Conservation (phyloP, 2,888 invertebrate species). For the Mantis religiosa region DNA sequence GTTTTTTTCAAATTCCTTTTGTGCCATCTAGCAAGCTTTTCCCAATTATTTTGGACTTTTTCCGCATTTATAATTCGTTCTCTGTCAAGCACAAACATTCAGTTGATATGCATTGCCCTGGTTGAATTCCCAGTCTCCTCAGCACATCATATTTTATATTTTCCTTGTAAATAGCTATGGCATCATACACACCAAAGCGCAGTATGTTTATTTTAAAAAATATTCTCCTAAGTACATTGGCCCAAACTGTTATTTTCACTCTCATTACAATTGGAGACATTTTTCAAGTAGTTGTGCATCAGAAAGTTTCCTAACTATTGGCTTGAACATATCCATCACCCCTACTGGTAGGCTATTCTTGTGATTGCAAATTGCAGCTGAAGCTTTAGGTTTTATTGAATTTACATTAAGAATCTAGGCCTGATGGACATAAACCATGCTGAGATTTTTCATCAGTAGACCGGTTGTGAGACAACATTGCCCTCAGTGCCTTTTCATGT, state of each 20-base stretch:
- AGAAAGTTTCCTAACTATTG: conserved; percentile 2
- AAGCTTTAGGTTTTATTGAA: background rate
- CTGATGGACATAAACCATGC: too few relatives aligned
- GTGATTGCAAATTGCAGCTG: background rate
- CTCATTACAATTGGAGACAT: conserved; percentile 3
- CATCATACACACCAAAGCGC: background rate
- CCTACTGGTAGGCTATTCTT: background rate
- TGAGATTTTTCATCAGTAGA: too few relatives aligned
- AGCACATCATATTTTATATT: too few relatives aligned
- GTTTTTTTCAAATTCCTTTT: too few relatives aligned
- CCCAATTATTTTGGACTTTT: too few relatives aligned
- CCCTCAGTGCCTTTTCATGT: too few relatives aligned
- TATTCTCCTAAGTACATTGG: background rate
- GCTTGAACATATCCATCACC: conserved; percentile 6
- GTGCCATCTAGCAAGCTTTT: too few relatives aligned
- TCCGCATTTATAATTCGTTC: too few relatives aligned
- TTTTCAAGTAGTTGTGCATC: background rate
- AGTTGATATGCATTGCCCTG: background rate
- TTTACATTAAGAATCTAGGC: too few relatives aligned
- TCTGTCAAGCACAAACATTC: background rate
- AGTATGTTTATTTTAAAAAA: background rate
- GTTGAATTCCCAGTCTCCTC: background rate
- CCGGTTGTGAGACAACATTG: too few relatives aligned
- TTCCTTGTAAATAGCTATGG: too few relatives aligned
- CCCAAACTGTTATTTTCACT: background rate